phyloP scores from a whole-genome alignment of 2,797 vertebrate genomes.

The Danionella dracula region DNA sequence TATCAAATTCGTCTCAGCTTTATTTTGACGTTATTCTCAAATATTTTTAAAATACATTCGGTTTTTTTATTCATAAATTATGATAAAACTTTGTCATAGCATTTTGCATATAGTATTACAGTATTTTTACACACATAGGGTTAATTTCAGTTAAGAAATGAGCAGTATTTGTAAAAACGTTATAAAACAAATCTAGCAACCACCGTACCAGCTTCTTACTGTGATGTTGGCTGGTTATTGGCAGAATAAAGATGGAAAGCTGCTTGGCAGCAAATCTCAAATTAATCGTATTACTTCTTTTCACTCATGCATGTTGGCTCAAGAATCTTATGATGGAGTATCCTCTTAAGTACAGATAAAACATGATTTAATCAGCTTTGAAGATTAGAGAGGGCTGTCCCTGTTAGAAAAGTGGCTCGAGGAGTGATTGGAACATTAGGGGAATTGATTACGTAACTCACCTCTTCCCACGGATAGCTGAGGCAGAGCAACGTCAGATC shows the following conservation, averaged over 20 bases:
- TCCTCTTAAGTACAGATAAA: not conserved
- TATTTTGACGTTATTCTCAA: too few relatives aligned
- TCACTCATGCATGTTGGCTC: not conserved
- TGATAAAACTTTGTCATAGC: too few relatives aligned
- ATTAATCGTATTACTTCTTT: slow-evolving; percentile 5
- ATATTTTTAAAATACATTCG: too few relatives aligned
- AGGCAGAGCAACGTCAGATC: not conserved
- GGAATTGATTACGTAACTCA: slow-evolving; percentile 12
- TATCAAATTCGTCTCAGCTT: too few relatives aligned
- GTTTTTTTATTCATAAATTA: too few relatives aligned
- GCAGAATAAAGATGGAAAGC: not conserved
- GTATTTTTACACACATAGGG: too few relatives aligned
- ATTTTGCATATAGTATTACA: too few relatives aligned
- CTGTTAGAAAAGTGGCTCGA: not conserved
- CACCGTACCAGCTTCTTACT: not conserved
- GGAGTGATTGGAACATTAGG: slow-evolving; percentile 2
- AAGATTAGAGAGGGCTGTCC: slow-evolving; percentile 16
- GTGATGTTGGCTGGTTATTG: not conserved
- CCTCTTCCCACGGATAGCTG: not conserved
- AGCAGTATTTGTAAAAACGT: too few relatives aligned
- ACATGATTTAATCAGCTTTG: slow-evolving; percentile 13
- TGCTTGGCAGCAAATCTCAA: not conserved
- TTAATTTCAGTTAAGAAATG: too few relatives aligned
- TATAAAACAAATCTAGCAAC: not conserved
- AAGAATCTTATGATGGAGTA: not conserved